A percentile compares a stretch with the other conserved stretches of the same genome.
These are phyloP conservation scores for Lasiommata megera DNA, from an alignment of 2,888 invertebrate species.

Conservation along the genomic window DNA sequence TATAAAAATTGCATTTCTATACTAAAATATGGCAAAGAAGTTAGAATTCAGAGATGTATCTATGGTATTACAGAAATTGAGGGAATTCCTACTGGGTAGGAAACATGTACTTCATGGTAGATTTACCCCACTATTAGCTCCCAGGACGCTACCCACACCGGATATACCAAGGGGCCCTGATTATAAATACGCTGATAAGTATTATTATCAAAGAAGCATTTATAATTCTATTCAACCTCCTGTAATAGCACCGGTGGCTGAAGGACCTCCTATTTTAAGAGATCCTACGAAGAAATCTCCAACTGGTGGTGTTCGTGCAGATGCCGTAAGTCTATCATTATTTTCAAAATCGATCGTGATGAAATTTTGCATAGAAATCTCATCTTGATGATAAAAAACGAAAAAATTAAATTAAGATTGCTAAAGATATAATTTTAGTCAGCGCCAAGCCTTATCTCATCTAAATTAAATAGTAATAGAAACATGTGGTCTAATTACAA, in stretches of 20 bases:
- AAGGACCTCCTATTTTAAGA: slow-evolving; percentile 42
- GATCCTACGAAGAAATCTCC: slow-evolving; percentile 38
- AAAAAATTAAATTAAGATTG: no score
- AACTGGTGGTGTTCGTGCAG: slow-evolving; percentile 42
- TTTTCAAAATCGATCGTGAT: no score
- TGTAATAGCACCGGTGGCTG: slow-evolving; percentile 59
- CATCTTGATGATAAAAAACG: no score
- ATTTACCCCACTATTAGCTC: slow-evolving; percentile 50
- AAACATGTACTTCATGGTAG: slow-evolving; percentile 51
- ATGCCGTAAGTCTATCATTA: slow-evolving; percentile 48
- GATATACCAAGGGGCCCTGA: slow-evolving; percentile 59
- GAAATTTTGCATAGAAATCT: no score
- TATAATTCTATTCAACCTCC: slow-evolving; percentile 60
- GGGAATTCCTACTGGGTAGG: slow-evolving; percentile 60
- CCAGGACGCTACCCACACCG: slow-evolving; percentile 57
- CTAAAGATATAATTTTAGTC: no score
- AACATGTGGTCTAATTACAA: no score
- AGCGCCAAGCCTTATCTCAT: no score
- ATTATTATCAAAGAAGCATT: slow-evolving; percentile 49
- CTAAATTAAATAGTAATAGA: no score
- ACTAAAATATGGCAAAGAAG: slow-evolving; percentile 31
- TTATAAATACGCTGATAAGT: slow-evolving; percentile 52
- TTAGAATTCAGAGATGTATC: slow-evolving; percentile 58
- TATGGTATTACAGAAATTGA: slow-evolving; percentile 44
- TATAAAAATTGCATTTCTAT: no score